These are phyloP conservation scores for Amphiduros pacificus DNA, from an alignment of 2,888 invertebrate species.

Conservation along the genomic window DNA sequence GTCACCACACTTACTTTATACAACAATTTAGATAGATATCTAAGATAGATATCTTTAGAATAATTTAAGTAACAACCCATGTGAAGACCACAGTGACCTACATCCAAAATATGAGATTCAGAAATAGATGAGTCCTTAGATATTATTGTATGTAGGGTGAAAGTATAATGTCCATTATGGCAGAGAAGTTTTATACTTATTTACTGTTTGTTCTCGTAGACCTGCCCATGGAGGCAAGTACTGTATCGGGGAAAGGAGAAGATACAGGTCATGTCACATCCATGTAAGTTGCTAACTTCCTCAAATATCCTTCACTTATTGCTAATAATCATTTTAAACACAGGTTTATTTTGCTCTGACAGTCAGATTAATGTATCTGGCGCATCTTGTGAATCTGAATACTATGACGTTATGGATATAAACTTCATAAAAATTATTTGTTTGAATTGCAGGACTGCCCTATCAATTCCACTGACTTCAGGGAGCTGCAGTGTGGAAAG, in stretches of 20 bases:
- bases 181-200: background rate
- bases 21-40: background rate
- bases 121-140: background rate
- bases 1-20: too few relatives aligned
- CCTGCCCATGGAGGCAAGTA: conserved; percentile 52
- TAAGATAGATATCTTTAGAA: background rate
- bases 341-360: too few relatives aligned
- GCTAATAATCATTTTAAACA: too few relatives aligned
- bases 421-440: background rate
- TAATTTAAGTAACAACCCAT: background rate
- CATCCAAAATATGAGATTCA: background rate
- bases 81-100: background rate
- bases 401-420: background rate
- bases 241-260: conserved; percentile 50
- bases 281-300: conserved; percentile 32
- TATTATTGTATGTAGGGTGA: too few relatives aligned
- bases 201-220: conserved; percentile 28
- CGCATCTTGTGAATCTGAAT: too few relatives aligned
- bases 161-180: background rate
- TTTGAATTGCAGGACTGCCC: conserved; percentile 69
- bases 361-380: too few relatives aligned
- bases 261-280: conserved; percentile 50
- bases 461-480: conserved; percentile 75
- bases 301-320: too few relatives aligned
- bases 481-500: conserved; percentile 85